Conservation (phyloP, 2,113 vertebrate genomes). For the Falcunculus frontatus region DNA sequence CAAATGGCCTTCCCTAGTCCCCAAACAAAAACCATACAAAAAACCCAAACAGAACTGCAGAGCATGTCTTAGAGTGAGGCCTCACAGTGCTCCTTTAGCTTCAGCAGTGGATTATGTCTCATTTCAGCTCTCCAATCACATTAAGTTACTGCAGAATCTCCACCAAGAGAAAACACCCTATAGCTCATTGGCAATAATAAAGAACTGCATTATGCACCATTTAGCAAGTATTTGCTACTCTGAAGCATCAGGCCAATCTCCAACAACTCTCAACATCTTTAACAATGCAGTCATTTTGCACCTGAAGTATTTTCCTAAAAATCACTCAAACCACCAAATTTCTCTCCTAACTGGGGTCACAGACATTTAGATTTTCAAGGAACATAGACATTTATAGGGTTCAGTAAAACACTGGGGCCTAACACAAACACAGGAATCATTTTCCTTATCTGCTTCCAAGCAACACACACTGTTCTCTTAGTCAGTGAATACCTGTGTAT, state of each 20-base stretch:
- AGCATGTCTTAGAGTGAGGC: not conserved
- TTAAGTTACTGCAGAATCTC: not conserved
- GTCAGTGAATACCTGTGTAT: not conserved
- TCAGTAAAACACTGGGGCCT: not conserved
- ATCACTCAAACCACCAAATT: not conserved
- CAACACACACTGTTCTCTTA: not conserved
- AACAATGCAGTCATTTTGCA: not conserved
- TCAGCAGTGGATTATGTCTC: rapidly evolving
- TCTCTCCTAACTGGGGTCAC: not conserved
- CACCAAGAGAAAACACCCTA: not conserved
- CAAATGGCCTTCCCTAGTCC: not conserved
- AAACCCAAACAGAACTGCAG: not conserved
- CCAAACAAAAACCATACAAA: not conserved
- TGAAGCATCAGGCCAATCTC: not conserved
- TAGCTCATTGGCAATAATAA: not conserved
- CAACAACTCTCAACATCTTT: not conserved
- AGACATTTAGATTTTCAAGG: not conserved
- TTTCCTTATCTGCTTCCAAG: not conserved
- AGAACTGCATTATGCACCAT: not conserved
- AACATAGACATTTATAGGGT: not conserved
- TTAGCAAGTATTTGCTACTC: not conserved
- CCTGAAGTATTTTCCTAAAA: not conserved
- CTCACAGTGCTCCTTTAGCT: not conserved
- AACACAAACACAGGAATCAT: not conserved
- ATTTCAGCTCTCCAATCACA: not conserved